Base-by-base conservation (phyloP, 2,113 vertebrate genomes). In the Buteo buteo region DNA sequence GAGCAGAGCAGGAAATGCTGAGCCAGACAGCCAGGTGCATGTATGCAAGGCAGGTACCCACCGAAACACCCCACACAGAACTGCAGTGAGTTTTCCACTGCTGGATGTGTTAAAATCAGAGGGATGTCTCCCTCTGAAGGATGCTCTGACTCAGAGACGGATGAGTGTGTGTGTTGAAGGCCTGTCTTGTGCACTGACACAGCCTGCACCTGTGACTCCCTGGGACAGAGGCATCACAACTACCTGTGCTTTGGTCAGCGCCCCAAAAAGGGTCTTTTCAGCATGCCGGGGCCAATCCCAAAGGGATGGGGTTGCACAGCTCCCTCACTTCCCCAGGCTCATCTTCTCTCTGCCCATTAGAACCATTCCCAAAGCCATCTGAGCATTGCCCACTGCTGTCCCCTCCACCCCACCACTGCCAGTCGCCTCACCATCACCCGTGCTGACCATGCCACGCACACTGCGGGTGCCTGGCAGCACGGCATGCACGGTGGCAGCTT, bases 401-500 rank as follows among this genome's bases (percentile, higher is more conserved):
- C 24, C 16, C 14, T 62, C 25, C 29, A 52, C 11, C 44, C 12
- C 36, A 69, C 31, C 1, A 1, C 40, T 50, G n/a, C 29, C 8
- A 22, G 34, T 10, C 71, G 38, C 45, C 47, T 49, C 3, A 1
- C 61, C 45, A 34, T 25, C 40, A 42, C 13, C 50, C 3, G 0
- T 14, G 31, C 29, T 26, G 20, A 14, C 31, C 5, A 11, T 2
- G 0, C 31, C 2, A 1, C 1, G 1, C 36, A 10, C 4, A 8
- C 28, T 29, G 22, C 2, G 10, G 32, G 21, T 77, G 44, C 17
- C 58, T 26, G 52, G 34, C 40, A 58, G 44, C 31, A 22, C 1
- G 0, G 14, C 2, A 0, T 13, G 22, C 38, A 19, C 3, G 2
- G 16, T 19, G n/a, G 22, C 28, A 24, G 62, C 32, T 44, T 47